These are phyloP conservation scores for Hepsetus odoe DNA, from an alignment of 2,113 vertebrate genomes.

Conservation along the genomic window DNA sequence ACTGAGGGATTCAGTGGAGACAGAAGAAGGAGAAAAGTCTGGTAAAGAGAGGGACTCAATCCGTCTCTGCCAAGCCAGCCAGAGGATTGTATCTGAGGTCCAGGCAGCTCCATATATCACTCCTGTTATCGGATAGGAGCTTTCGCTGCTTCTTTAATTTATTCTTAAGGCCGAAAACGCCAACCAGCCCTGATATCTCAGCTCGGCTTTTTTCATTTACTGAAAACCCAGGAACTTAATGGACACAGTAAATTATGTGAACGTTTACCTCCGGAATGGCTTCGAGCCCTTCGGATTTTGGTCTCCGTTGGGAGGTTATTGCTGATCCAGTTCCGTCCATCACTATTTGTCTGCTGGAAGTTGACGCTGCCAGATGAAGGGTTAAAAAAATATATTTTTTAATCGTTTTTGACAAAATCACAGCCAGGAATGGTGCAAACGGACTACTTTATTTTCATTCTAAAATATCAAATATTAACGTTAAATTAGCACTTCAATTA, in stretches of 20 bases:
- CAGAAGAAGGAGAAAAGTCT: neutral
- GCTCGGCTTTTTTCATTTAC: neutral
- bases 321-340: no score
- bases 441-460: no score
- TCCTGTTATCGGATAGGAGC: neutral
- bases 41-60: neutral
- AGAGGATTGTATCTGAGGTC: neutral
- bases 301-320: no score
- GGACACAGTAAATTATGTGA: neutral
- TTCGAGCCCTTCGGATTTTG: no score
- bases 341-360: no score
- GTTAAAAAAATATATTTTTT: no score
- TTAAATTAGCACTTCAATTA: no score
- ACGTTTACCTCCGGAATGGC: no score
- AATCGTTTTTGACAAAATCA: no score
- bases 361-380: no score
- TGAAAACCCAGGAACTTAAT: neutral
- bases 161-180: neutral
- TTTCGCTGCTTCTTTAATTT: slow-evolving; percentile 9
- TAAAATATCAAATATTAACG: no score
- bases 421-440: no score
- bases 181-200: neutral
- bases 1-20: neutral
- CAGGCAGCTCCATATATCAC: slow-evolving; percentile 26
- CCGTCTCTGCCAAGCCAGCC: neutral